Conservation (phyloP, 2,113 vertebrate genomes). For the Chinchilla lanigera region DNA sequence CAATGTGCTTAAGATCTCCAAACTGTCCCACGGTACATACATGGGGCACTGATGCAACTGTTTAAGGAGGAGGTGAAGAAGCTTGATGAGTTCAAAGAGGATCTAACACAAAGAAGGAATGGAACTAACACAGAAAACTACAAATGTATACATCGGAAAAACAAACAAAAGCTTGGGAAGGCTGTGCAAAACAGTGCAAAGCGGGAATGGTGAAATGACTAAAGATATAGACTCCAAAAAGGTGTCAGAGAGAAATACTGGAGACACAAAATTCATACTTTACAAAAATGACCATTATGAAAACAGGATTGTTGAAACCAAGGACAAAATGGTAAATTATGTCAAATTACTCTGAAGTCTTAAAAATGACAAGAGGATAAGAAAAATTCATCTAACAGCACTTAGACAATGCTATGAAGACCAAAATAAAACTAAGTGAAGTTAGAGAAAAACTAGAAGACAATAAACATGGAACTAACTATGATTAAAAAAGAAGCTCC, state of each 20-base stretch:
- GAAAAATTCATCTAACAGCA: neutral
- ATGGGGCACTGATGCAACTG: neutral
- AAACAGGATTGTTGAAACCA: neutral
- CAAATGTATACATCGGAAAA: neutral
- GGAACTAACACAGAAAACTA: neutral
- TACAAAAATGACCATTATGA: neutral
- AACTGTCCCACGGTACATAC: neutral
- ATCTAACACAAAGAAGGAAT: neutral
- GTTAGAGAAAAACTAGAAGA: neutral
- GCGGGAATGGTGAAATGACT: neutral
- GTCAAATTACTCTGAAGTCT: too few species aligned
- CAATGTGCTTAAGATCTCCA: too few species aligned
- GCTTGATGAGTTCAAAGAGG: neutral
- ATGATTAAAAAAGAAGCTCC: neutral
- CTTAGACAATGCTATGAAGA: neutral
- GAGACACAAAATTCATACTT: neutral
- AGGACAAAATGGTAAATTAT: neutral
- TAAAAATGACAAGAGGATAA: too few species aligned
- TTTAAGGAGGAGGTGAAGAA: neutral
- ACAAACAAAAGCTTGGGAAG: neutral
- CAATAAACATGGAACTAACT: neutral
- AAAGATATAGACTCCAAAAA: neutral
- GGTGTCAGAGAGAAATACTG: neutral
- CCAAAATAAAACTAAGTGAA: neutral
- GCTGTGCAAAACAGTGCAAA: neutral